These are phyloP conservation scores for Acrocephalus kingi DNA, from an alignment of 2,113 vertebrate species.

Conservation along the genomic window DNA sequence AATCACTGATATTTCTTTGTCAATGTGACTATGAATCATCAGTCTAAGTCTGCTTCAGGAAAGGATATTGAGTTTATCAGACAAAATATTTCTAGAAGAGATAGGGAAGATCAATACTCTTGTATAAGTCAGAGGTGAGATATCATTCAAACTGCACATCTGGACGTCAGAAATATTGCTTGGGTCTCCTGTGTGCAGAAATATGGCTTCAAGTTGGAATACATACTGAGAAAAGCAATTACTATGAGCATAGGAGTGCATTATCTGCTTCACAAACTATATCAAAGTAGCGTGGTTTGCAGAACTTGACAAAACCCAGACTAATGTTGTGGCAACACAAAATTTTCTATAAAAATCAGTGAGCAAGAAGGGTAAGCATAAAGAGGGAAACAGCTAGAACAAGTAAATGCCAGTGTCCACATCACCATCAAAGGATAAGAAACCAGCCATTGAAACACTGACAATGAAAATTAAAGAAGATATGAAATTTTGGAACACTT, in stretches of 20 bases:
- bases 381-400: background rate
- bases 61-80: background rate
- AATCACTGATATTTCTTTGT: background rate
- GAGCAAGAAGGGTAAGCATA: background rate
- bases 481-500: background rate
- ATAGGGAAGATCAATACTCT: conserved; percentile 9
- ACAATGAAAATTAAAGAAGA: background rate
- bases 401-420: background rate
- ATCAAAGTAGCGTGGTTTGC: background rate
- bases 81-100: background rate
- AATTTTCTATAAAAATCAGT: background rate
- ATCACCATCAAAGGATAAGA: background rate
- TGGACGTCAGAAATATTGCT: background rate
- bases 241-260: background rate
- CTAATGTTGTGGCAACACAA: background rate
- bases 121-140: background rate
- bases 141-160: background rate
- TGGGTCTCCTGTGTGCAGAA: background rate
- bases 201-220: background rate
- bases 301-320: background rate
- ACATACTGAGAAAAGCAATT: background rate
- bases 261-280: background rate
- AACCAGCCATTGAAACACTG: background rate
- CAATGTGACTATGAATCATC: background rate
- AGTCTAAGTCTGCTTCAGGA: background rate